These are phyloP conservation scores for Crypturellus undulatus DNA, from an alignment of 2,113 vertebrate species.

Conservation along the genomic window DNA sequence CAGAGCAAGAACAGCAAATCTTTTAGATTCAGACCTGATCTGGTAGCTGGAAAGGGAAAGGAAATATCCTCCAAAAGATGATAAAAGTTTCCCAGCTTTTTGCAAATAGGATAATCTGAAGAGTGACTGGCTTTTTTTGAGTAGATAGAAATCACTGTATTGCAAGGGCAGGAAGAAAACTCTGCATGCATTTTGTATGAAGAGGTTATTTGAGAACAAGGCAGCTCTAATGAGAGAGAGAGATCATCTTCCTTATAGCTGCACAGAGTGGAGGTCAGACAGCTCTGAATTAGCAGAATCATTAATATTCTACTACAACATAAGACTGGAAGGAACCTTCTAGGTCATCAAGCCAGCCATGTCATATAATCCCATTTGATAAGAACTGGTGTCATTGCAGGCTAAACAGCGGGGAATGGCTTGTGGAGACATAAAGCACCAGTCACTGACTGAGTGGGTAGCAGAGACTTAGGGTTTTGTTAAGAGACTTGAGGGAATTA, in stretches of 20 bases:
- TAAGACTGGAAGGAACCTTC: slow-evolving; percentile 62
- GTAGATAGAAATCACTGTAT: background rate
- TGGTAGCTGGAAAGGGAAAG: background rate
- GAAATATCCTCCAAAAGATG: background rate
- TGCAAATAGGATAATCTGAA: background rate
- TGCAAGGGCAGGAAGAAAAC: slow-evolving; percentile 16
- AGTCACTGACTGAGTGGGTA: background rate
- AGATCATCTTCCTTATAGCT: slow-evolving; percentile 57
- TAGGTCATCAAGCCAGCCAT: slow-evolving; percentile 59
- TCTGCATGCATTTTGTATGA: slow-evolving; percentile 52
- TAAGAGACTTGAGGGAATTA: background rate
- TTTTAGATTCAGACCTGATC: background rate
- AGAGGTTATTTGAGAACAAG: slow-evolving; percentile 54
- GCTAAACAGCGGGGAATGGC: background rate
- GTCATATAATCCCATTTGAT: slow-evolving; percentile 51
- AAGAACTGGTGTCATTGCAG: slow-evolving; percentile 25
- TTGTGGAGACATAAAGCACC: background rate
- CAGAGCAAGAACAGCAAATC: background rate
- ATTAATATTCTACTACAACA: slow-evolving; percentile 68
- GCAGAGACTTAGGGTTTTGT: background rate
- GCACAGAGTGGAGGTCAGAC: slow-evolving; percentile 54
- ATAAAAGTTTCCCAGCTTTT: background rate
- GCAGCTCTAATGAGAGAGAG: slow-evolving; percentile 43
- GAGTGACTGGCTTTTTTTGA: background rate
- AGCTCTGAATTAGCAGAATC: slow-evolving; percentile 61